phyloP scores from a whole-genome alignment of 2,888 invertebrate species.

The Meta bourneti region DNA sequence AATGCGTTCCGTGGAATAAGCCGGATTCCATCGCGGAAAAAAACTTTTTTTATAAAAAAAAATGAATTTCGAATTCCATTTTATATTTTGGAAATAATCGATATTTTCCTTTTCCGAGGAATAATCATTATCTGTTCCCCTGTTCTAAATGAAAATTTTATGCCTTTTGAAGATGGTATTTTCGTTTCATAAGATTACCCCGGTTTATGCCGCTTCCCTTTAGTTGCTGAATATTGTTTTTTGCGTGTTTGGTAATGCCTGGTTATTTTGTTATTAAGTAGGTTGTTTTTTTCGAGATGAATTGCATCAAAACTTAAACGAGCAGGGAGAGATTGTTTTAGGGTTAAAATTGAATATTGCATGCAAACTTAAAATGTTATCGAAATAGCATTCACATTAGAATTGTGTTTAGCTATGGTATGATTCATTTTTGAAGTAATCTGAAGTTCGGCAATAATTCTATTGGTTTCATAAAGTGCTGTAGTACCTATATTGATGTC shows the following conservation, averaged over 20 bases:
- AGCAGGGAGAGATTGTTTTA: neutral
- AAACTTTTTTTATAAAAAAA: neutral
- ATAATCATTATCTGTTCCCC: slow-evolving; percentile 43
- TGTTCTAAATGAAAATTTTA: slow-evolving; percentile 44
- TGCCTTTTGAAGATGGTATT: slow-evolving; percentile 5
- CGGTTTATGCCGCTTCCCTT: neutral
- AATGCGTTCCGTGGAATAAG: neutral
- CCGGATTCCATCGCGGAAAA: neutral
- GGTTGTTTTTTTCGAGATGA: neutral
- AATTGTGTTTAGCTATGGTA: no score
- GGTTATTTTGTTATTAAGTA: neutral
- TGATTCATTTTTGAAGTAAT: no score
- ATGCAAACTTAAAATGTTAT: no score
- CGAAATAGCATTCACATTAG: no score
- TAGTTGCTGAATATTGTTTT: neutral
- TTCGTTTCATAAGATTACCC: neutral
- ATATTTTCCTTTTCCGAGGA: slow-evolving; percentile 28
- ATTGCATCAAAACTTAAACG: neutral
- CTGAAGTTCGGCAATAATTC: no score
- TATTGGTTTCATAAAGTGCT: no score
- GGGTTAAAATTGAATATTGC: neutral
- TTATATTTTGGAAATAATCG: slow-evolving; percentile 59
- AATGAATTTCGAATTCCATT: slow-evolving; percentile 66
- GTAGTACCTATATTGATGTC: no score
- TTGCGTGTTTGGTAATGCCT: neutral